Base-by-base conservation (phyloP, 2,888 invertebrate genomes). In the Dynastes maya region DNA sequence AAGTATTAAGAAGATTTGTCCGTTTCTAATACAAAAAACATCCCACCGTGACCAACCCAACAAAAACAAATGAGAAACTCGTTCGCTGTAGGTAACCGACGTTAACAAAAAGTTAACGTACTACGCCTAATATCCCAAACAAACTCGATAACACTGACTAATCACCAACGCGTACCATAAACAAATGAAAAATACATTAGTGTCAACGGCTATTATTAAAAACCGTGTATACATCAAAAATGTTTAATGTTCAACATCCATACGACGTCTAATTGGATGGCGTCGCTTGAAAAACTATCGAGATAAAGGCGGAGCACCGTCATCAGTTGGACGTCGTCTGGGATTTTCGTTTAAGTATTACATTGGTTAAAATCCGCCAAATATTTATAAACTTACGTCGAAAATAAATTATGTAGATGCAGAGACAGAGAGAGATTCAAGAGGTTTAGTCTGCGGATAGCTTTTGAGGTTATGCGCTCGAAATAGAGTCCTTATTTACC, bases 131-230 rank as follows among this genome's bases (percentile, higher is more conserved):
- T 72, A 58, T 22, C 9, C 55, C 37, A 61, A 72, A 58, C 55
- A 40, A 58, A 37, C 58, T 40, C 72, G 40, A 55, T 37, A 72
- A 72, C 72, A 72, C 58, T 72, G 58, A 72, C 72, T 72, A 72
- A 72, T 72, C 58, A 72, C 72, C 58, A 40, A 8, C 22, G 58
- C 2, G 37, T n/a, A 40, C 58, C 55, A 16, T 76, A 64, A 63
- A 76, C 76, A 76, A 67, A 64, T 76, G 67, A 67, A 76, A 67
- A 64, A 76, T 76, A 65, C 55, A 76, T 67, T 76, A 64, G 29
- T 58, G 55, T 64, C 76, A 63, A 76, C 51, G 51, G 55, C 67
- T 45, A 67, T 76, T 76, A 55, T 55, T 65, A 45, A 67, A 76
- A 76, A 67, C 32, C 55, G 51, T 55, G 67, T 76, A 64, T 76